Base-by-base conservation (phyloP, 2,888 invertebrate species). In the Zygogramma bicolorata region DNA sequence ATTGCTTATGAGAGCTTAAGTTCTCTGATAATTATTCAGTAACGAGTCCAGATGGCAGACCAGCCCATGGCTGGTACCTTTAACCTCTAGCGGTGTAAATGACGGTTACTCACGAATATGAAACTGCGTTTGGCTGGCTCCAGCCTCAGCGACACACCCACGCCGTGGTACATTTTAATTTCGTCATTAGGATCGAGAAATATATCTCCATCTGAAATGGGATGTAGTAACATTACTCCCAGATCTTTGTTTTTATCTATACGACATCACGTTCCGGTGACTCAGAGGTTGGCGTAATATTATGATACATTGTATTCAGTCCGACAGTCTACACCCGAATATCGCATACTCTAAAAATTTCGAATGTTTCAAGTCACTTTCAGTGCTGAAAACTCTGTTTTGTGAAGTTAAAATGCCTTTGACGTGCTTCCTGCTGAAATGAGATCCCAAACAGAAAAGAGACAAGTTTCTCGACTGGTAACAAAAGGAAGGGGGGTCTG, bases 41-140 rank as follows among this genome's bases (percentile, higher is more conserved):
- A 20, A 46, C 3, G 10, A 7, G 8, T 46, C 10, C 18, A 46
- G 8, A 20, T 22, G 13, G 46, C 18, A 20, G 46, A 20, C 46
- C 20, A 46, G 20, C 46, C 65, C 67, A 68, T 62, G 65, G 63
- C 38, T 63, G 65, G 58, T 46, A 46, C 76, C 75, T 76, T 76
- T 76, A 68, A 76, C 76, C 76, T 76, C 69, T 75, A 76, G 73
- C 76, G 73, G 76, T 76, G 76, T 68, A 70, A 71, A 71, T 67
- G 66, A 65, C 63, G 66, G 66, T 60, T 57, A 68, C 63, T 67
- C 67, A 71, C 75, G 71, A 70, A 72, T 70, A 67, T 72, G 63
- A 66, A 76, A 69, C 76, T 74, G 70, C 66, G 72, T 76, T 71
- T 75, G 68, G 76, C 66, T 40, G 46, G 46, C 65, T 38, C 53